phyloP scores from a whole-genome alignment of 2,113 vertebrate genomes.

The Oceanodroma tethys region DNA sequence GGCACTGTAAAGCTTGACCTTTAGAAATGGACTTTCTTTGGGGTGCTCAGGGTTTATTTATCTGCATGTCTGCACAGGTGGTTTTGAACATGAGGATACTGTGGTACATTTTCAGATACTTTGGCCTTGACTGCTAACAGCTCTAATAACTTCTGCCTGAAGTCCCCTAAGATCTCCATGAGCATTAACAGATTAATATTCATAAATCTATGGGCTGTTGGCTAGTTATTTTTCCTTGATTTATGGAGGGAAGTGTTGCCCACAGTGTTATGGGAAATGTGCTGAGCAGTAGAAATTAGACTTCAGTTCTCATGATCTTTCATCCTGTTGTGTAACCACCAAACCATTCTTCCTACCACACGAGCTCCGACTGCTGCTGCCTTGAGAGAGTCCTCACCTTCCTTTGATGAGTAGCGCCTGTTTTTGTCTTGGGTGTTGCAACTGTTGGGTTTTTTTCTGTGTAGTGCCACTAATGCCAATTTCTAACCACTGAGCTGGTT shows the following conservation, averaged over 20 bases:
- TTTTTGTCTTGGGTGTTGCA: background rate
- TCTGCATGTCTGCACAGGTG: background rate
- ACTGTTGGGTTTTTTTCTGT: background rate
- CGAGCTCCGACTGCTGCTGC: background rate
- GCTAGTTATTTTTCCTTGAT: background rate
- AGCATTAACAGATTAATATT: conserved; percentile 10
- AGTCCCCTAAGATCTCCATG: background rate
- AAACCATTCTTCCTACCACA: conserved; percentile 17
- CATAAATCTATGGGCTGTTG: background rate
- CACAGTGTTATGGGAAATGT: background rate
- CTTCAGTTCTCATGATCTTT: background rate
- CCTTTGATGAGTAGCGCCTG: background rate
- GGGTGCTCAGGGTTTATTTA: background rate
- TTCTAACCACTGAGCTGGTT: background rate
- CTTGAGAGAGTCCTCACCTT: background rate
- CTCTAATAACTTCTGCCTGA: background rate
- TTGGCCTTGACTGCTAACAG: background rate
- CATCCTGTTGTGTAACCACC: conserved; percentile 18
- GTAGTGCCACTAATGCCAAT: background rate
- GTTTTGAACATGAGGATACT: background rate
- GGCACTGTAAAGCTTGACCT: background rate
- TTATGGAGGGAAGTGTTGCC: background rate
- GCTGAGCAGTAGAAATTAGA: background rate
- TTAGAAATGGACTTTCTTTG: background rate
- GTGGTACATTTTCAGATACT: background rate